A percentile compares a stretch with the other conserved stretches of the same genome.
Conservation (phyloP, 2,888 invertebrate species). For the Dorcus hopei region DNA sequence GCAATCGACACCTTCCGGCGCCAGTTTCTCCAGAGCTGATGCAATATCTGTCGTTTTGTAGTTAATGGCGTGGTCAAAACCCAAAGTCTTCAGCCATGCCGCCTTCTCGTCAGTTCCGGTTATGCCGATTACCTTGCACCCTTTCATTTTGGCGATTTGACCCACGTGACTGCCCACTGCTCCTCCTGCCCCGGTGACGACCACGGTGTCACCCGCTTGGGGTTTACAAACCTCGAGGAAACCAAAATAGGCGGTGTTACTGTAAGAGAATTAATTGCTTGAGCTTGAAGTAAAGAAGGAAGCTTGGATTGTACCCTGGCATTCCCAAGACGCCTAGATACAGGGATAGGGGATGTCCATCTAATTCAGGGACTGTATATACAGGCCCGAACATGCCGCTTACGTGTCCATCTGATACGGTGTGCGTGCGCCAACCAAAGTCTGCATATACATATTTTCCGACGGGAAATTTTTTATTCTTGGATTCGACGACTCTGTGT, state of each 20-base stretch:
- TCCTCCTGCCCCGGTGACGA: constrained; percentile 74
- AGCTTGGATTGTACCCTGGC: constrained; percentile 57
- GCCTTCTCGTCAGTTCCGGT: constrained; percentile 70
- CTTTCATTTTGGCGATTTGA: constrained; percentile 73
- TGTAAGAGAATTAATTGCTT: constrained; percentile 35
- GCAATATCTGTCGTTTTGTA: constrained; percentile 62
- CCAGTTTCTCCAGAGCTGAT: constrained; percentile 56
- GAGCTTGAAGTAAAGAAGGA: not conserved
- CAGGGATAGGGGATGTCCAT: constrained; percentile 58
- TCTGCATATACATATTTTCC: constrained; percentile 60
- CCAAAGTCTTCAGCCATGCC: constrained; percentile 60
- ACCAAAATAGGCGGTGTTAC: constrained; percentile 74
- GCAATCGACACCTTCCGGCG: constrained; percentile 69
- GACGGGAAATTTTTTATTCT: constrained; percentile 61
- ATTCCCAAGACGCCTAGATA: constrained; percentile 65
- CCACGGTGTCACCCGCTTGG: constrained; percentile 68
- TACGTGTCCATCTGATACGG: constrained; percentile 57
- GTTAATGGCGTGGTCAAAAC: constrained; percentile 68
- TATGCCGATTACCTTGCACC: constrained; percentile 67
- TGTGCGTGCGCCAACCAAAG: constrained; percentile 68
- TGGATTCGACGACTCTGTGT: constrained; percentile 64
- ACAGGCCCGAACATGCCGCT: constrained; percentile 48
- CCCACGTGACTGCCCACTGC: constrained; percentile 77
- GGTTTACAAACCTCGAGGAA: constrained; percentile 67
- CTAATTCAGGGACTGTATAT: constrained; percentile 57